Conservation (phyloP, 2,888 invertebrate genomes). For the Agonopterix subpropinquella region DNA sequence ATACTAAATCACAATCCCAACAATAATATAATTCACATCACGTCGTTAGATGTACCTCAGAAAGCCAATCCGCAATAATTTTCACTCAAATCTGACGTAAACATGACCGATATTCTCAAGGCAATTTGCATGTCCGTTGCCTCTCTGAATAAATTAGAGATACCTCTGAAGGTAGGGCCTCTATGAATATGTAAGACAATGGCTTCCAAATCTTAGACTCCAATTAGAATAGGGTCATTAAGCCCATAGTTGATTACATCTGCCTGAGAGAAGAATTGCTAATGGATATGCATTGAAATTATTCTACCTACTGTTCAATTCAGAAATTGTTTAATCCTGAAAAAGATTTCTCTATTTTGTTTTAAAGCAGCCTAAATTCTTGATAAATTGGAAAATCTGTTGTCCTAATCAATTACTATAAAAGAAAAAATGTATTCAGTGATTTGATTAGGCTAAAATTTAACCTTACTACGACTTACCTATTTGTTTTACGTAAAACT, state of each 20-base stretch:
- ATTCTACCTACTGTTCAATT: not conserved
- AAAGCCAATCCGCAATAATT: constrained; percentile 68
- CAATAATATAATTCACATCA: constrained; percentile 25
- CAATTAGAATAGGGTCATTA: constrained; percentile 68
- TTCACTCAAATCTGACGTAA: constrained; percentile 69
- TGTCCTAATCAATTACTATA: too few species aligned
- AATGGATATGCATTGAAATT: constrained; percentile 4
- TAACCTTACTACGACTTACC: too few species aligned
- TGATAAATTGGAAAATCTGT: too few species aligned
- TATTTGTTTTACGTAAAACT: too few species aligned
- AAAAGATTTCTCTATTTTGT: too few species aligned
- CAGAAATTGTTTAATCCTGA: too few species aligned
- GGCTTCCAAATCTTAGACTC: constrained; percentile 69
- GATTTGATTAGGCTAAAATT: too few species aligned
- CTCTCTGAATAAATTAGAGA: constrained; percentile 65
- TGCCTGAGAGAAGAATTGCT: constrained; percentile 35
- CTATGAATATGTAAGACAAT: constrained; percentile 76
- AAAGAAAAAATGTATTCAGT: too few species aligned
- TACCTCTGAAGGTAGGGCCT: constrained; percentile 54
- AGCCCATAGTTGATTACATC: constrained; percentile 60
- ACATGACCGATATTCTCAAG: constrained; percentile 71
- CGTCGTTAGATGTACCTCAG: constrained; percentile 22
- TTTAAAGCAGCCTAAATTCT: too few species aligned
- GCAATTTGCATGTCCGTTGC: constrained; percentile 71
- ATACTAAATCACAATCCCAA: not conserved